These are phyloP conservation scores for Quadroppia sp. DNA, from an alignment of 2,888 invertebrate genomes.

Conservation along the genomic window DNA sequence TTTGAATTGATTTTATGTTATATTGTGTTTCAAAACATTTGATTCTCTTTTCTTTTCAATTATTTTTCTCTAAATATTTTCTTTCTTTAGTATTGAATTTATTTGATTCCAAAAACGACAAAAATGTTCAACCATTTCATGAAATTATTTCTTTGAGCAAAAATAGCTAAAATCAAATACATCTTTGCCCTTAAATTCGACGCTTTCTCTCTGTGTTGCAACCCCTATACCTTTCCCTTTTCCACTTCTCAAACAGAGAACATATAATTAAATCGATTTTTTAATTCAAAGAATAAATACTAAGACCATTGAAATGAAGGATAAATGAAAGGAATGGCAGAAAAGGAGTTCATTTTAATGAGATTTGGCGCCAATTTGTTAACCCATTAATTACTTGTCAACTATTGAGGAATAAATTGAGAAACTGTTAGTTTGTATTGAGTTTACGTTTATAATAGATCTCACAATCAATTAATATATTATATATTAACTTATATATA, in stretches of 20 bases:
- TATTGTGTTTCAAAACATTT: background rate
- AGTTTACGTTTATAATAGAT: too few species aligned
- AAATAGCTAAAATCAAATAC: background rate
- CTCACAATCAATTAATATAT: too few species aligned
- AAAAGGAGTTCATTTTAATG: constrained; percentile 26
- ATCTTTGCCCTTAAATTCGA: background rate
- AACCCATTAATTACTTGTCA: constrained; percentile 28
- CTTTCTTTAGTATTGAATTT: background rate
- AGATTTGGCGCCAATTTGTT: constrained; percentile 30
- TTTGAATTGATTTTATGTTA: constrained; percentile 3
- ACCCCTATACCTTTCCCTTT: background rate
- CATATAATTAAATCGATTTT: constrained; percentile 36
- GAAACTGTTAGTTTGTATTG: too few species aligned
- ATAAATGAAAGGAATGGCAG: background rate
- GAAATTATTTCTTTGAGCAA: background rate
- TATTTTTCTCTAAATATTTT: background rate
- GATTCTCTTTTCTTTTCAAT: background rate
- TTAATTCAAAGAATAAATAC: constrained; percentile 17
- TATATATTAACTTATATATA: too few species aligned
- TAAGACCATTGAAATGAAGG: constrained; percentile 17
- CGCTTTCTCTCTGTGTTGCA: background rate
- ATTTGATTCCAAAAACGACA: background rate
- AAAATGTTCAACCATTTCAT: background rate
- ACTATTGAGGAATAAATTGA: background rate
- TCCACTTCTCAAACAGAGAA: background rate